Percentiles rank a stretch among this genome's conserved stretches.
These are phyloP conservation scores for Tribolium madens DNA, from an alignment of 1,140 invertebrate species.

Conservation along the genomic window DNA sequence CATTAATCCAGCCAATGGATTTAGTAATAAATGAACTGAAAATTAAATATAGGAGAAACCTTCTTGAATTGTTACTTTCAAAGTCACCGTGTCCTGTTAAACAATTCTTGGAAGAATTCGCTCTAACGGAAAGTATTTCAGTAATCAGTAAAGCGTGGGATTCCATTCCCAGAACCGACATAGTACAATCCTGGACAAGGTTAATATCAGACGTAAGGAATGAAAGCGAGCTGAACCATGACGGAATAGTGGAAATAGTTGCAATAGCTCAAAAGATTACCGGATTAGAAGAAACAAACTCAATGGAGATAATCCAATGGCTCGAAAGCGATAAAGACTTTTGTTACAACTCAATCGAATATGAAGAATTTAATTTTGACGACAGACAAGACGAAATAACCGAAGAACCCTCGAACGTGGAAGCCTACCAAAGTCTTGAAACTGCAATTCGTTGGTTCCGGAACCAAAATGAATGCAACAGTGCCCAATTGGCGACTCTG, in stretches of 20 bases:
- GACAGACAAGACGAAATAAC: neutral
- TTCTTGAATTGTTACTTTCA: neutral
- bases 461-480: conserved; percentile 1
- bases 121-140: neutral
- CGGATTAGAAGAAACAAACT: neutral
- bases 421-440: neutral
- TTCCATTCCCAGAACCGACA: conserved; percentile 12
- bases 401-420: neutral
- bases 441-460: conserved; percentile 1
- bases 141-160: conserved; percentile 12
- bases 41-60: neutral
- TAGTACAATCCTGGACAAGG: conserved; percentile 3
- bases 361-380: neutral
- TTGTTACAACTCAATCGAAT: neutral
- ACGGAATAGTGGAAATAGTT: conserved; percentile 4
- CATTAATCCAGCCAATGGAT: neutral
- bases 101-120: conserved; percentile 19
- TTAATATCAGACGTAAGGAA: conserved; percentile 1
- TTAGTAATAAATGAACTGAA: neutral
- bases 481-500: neutral
- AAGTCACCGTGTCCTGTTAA: conserved; percentile 1
- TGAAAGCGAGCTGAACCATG: neutral
- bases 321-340: neutral
- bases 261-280: neutral
- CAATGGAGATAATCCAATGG: neutral